Percentiles rank a stretch among this genome's conserved stretches.
These are phyloP conservation scores for Nothoprocta perdicaria DNA, from an alignment of 2,113 vertebrate genomes.

Conservation along the genomic window DNA sequence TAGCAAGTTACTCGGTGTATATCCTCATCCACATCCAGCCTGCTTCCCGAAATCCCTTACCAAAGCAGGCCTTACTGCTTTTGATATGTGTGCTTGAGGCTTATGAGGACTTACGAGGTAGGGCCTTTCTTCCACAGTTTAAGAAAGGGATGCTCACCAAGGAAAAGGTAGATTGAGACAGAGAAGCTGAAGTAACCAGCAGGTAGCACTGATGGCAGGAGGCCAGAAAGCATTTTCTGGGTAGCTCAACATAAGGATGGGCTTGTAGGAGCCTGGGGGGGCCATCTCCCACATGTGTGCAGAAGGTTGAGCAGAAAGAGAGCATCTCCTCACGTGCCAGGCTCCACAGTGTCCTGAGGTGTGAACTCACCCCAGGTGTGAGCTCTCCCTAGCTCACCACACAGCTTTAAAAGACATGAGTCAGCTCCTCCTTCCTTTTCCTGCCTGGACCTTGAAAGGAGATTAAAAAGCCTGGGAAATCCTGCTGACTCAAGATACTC, in stretches of 20 bases:
- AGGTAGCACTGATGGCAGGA: neutral
- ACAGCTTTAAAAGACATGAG: accelerated
- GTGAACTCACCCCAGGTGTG: neutral
- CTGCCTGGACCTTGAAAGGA: accelerated
- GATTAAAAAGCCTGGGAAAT: accelerated
- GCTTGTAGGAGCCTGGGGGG: neutral
- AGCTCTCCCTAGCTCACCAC: neutral
- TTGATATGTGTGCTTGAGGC: no score
- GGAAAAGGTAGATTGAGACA: neutral
- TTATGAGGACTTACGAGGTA: neutral
- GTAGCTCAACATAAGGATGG: no score
- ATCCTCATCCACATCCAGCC: neutral
- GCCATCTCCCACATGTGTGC: neutral
- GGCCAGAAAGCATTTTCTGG: neutral
- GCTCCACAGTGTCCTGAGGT: neutral
- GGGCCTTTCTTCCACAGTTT: neutral
- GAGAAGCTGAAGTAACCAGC: neutral
- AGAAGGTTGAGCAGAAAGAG: neutral
- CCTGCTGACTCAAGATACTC: neutral
- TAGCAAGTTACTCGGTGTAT: neutral
- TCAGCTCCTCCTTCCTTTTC: neutral
- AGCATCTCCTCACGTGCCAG: neutral
- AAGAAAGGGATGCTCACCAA: neutral
- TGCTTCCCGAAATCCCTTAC: neutral
- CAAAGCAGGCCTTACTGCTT: neutral